These are phyloP conservation scores for Caenorhabditis uteleia DNA, from an alignment of 2,888 invertebrate genomes.

Conservation along the genomic window DNA sequence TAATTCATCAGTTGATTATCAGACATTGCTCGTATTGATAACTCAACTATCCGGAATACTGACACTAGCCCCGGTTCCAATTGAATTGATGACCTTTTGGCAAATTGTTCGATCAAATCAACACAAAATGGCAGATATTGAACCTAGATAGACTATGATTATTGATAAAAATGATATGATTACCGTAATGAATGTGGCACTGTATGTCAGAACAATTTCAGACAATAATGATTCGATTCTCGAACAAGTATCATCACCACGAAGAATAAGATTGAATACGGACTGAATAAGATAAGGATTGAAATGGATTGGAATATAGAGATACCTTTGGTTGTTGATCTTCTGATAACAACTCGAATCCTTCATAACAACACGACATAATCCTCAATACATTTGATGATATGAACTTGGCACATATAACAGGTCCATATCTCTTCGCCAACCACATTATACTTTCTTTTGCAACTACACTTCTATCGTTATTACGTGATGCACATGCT, in stretches of 20 bases:
- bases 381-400: constrained; percentile 82
- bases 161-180: not conserved
- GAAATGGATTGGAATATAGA: not conserved
- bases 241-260: constrained; percentile 81
- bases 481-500: constrained; percentile 47
- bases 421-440: constrained; percentile 89
- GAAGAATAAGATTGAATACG: constrained; percentile 68
- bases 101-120: constrained; percentile 81
- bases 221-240: constrained; percentile 90
- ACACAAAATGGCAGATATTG: constrained; percentile 90
- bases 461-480: constrained; percentile 54
- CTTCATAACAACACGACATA: constrained; percentile 90
- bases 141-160: constrained; percentile 5
- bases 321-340: constrained; percentile 10
- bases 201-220: constrained; percentile 85
- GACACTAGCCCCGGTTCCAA: constrained; percentile 88
- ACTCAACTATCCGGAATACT: constrained; percentile 81
- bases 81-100: constrained; percentile 81
- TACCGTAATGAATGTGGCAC: constrained; percentile 82
- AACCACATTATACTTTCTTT: constrained; percentile 71
- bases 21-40: constrained; percentile 82
- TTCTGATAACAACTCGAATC: constrained; percentile 21
- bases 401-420: constrained; percentile 87
- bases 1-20: constrained; percentile 87
- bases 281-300: constrained; percentile 13